Evolutionary conservation across 2,888 invertebrate genomes (phyloP), one percentile per base, ranked within the genome.

Genomic region (Phasia obesa): DNA sequence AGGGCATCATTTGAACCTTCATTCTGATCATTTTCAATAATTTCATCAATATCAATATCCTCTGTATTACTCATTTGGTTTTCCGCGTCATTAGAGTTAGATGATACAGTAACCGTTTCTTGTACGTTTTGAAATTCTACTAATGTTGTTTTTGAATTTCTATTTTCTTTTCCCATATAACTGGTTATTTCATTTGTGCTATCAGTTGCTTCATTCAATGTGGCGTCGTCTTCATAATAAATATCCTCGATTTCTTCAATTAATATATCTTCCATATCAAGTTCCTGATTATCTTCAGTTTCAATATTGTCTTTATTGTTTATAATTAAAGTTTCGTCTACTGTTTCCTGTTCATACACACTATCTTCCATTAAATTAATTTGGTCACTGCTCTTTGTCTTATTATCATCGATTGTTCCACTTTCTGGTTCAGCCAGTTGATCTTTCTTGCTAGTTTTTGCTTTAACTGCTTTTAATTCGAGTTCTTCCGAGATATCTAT

Each of bases 171-270:
- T 59, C 38, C 11, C n/a, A 27, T 9, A 6, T 35, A 4, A 38
- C 6, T 2, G 1, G 7, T 7, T 17, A 21, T 44, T 51, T 47
- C 25, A 31, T 31, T 57, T 35, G 5, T 0, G 7, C 31, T 6
- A 35, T 44, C 19, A 2, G 19, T 42, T n/a, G 11, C 49, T 21
- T 73, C 17, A 51, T 7, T 19, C 9, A 19, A 15, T n/a, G 9
- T 19, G 13, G 11, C n/a, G 2, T 31, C 53, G 13, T 42, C 35
- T 7, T 74, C 79, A 53, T 70, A 15, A 42, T 38, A 57, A 7
- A 25, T 27, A 53, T 51, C 42, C 0, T 21, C 75, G 11, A 42
- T 13, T 38, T 59, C 38, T 59, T 75, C 35, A 13, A 59, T 13
- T 23, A 49, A 13, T 21, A 70, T 4, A 5, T 59, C 55, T 21